A percentile compares a stretch with the other conserved stretches of the same genome.
Evolutionary conservation across 92 coral and sea anemone genomes (phyloP).

Genomic region (Siderastrea siderea): DNA sequence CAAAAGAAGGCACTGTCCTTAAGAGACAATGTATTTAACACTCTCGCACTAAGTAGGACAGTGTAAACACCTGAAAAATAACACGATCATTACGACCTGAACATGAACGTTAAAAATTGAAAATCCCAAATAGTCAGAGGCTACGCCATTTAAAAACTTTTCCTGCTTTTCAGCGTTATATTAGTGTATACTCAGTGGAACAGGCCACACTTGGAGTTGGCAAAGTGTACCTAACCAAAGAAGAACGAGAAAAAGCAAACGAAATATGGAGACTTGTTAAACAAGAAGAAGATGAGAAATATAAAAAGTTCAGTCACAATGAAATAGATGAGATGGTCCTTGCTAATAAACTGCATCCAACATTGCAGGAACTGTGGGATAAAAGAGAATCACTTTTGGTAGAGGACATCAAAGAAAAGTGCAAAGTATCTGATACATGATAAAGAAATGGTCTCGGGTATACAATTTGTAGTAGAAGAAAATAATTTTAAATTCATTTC

Average conservation of each 20-base stretch:
- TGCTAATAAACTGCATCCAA: conserved; percentile 70
- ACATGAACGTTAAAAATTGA: too few species aligned
- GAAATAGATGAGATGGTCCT: conserved; percentile 86
- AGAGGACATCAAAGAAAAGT: conserved; percentile 64
- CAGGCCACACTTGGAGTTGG: conserved; percentile 76
- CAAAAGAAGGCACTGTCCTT: too few species aligned
- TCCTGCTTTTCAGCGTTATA: conserved; percentile 60
- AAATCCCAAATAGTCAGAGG: too few species aligned
- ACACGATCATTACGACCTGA: too few species aligned
- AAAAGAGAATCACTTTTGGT: conserved; percentile 56
- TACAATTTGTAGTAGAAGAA: not conserved
- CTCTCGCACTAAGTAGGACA: too few species aligned
- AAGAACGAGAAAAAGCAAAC: conserved; percentile 68
- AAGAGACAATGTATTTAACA: too few species aligned
- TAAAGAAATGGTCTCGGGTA: not conserved
- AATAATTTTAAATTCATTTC: too few species aligned
- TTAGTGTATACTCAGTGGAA: conserved; percentile 80
- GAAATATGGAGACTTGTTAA: conserved; percentile 77
- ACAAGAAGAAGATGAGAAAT: conserved; percentile 48
- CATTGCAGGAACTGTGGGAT: conserved; percentile 76
- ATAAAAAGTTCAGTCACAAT: conserved; percentile 72
- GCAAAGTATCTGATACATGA: conserved; percentile 56
- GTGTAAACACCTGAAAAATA: too few species aligned
- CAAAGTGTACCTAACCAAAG: conserved; percentile 58
- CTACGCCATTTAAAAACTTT: not conserved